Conservation (phyloP, 1,140 invertebrate genomes). For the Amphibalanus amphitrite region DNA sequence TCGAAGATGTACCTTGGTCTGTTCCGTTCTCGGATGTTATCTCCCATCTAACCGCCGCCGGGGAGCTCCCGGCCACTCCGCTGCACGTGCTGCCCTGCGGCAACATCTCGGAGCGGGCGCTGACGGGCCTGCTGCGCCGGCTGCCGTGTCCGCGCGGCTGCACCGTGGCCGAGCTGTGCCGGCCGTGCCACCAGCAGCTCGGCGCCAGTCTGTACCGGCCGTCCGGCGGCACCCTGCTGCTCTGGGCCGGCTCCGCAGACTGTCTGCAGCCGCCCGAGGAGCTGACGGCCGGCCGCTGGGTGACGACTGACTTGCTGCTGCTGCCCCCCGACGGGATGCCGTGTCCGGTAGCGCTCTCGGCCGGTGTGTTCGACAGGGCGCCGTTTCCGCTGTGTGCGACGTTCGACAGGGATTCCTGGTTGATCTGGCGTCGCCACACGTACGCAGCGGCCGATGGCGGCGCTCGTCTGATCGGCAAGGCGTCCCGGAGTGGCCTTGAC, state of each 20-base stretch:
- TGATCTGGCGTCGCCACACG: background rate
- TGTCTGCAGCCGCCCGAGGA: background rate
- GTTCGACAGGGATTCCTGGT: background rate
- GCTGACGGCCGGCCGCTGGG: background rate
- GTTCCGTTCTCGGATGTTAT: no score
- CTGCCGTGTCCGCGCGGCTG: background rate
- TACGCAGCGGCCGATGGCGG: background rate
- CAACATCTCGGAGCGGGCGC: background rate
- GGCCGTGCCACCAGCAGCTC: background rate
- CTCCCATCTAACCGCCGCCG: background rate
- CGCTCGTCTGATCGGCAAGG: background rate
- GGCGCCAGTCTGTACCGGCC: background rate
- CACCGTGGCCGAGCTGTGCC: background rate
- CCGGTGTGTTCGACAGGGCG: background rate
- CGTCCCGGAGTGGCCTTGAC: background rate
- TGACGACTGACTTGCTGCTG: background rate
- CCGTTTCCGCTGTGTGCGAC: background rate
- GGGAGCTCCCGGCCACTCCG: background rate
- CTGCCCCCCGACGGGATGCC: background rate
- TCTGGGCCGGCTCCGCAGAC: background rate
- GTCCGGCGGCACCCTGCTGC: background rate
- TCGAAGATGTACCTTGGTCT: no score
- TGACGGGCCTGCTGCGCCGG: background rate
- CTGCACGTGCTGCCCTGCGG: background rate
- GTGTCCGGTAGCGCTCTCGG: background rate